Conservation (phyloP, 2,113 vertebrate genomes). For the Oenanthe melanoleuca region DNA sequence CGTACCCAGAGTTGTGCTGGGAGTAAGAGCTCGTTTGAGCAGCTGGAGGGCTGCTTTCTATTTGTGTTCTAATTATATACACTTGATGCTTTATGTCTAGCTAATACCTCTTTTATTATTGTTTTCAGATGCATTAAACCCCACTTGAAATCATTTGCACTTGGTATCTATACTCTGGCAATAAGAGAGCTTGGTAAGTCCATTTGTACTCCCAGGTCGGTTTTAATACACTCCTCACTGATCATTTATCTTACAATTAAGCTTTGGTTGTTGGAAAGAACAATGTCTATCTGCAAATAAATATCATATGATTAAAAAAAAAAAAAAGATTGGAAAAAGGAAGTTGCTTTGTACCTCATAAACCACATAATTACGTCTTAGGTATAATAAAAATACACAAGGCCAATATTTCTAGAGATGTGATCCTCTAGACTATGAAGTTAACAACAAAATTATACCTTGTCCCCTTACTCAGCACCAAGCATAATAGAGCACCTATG, state of each 20-base stretch:
- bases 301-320: not conserved
- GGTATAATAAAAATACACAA: not conserved
- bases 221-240: not conserved
- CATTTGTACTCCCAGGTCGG: not conserved
- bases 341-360: not conserved
- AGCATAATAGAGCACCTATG: not conserved
- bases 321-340: not conserved
- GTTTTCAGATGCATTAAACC: constrained; percentile 85
- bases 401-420: not conserved
- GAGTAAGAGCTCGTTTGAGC: not conserved
- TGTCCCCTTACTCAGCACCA: not conserved
- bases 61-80: not conserved
- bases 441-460: not conserved
- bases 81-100: not conserved
- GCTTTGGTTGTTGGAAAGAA: not conserved
- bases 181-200: constrained; percentile 89
- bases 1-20: not conserved
- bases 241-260: not conserved
- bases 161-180: constrained; percentile 88
- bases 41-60: not conserved
- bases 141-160: constrained; percentile 88
- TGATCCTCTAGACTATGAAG: not conserved
- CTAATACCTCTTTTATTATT: not conserved
- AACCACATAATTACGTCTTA: not conserved
- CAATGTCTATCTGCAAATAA: not conserved